A percentile compares a stretch with the other conserved stretches of the same genome.
Conservation (phyloP, 2,797 vertebrate genomes). For the Buphagus erythrorhynchus region DNA sequence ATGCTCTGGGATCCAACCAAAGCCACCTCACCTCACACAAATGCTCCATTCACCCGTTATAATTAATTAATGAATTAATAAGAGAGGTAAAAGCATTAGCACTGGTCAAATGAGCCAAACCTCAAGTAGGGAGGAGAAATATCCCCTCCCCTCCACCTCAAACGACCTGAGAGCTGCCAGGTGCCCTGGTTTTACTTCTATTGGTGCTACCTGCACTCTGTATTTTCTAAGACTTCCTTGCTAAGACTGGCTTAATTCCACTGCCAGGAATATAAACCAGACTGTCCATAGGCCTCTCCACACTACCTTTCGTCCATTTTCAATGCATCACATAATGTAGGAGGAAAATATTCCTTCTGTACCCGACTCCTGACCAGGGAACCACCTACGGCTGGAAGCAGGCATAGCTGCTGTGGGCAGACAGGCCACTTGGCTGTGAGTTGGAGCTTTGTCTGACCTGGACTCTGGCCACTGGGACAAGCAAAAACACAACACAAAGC, state of each 20-base stretch:
- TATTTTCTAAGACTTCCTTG: background rate
- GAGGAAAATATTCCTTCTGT: background rate
- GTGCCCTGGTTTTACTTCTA: background rate
- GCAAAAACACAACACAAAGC: background rate
- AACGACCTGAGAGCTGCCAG: background rate
- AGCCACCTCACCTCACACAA: background rate
- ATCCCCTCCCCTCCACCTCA: background rate
- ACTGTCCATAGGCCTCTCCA: background rate
- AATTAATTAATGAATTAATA: background rate
- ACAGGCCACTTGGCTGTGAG: rapidly evolving
- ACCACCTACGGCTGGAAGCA: background rate
- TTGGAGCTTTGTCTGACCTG: background rate
- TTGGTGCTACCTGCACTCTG: background rate
- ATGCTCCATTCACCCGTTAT: rapidly evolving
- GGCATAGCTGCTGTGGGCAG: background rate
- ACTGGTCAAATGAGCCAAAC: background rate
- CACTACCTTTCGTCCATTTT: background rate
- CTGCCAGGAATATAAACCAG: background rate
- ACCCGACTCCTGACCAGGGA: background rate
- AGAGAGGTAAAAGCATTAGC: background rate
- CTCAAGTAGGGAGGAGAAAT: background rate
- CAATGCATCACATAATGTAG: background rate
- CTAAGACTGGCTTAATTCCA: background rate
- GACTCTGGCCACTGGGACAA: background rate
- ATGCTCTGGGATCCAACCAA: background rate